phyloP scores from a whole-genome alignment of 1,140 invertebrate genomes.

The Euschistus heros region DNA sequence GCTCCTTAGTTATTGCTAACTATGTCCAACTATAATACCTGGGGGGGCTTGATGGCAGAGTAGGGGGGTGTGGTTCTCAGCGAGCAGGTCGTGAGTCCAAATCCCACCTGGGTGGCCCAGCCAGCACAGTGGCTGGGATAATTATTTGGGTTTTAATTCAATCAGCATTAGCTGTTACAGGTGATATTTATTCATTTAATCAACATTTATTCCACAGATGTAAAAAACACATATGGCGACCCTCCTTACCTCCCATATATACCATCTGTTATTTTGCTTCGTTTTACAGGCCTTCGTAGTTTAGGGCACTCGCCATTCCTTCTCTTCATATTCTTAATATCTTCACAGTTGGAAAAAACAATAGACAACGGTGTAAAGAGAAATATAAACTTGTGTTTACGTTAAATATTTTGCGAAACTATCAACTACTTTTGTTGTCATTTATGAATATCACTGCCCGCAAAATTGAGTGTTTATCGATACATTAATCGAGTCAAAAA shows the following conservation, averaged over 20 bases:
- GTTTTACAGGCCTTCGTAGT: conserved; percentile 87
- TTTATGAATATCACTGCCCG: conserved; percentile 28
- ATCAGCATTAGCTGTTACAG: neutral
- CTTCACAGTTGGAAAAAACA: conserved; percentile 6
- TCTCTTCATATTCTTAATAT: conserved; percentile 71
- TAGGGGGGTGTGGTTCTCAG: no score
- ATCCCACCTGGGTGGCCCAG: no score
- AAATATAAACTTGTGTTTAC: conserved; percentile 17
- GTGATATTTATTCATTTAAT: conserved; percentile 5
- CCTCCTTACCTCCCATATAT: conserved; percentile 81
- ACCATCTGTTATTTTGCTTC: conserved; percentile 90
- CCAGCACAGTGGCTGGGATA: no score
- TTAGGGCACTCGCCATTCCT: conserved; percentile 93
- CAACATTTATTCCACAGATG: conserved; percentile 30
- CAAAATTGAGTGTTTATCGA: conserved; percentile 23
- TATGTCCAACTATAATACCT: no score
- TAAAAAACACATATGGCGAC: conserved; percentile 40
- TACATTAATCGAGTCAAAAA: neutral
- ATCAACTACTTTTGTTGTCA: conserved; percentile 28
- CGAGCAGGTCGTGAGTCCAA: no score
- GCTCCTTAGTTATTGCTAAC: no score
- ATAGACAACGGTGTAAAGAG: conserved; percentile 11
- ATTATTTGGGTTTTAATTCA: neutral
- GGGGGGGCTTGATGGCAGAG: no score
- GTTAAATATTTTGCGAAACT: conserved; percentile 23